Base-by-base conservation (phyloP, 1,140 invertebrate genomes). In the Nomia melanderi region DNA sequence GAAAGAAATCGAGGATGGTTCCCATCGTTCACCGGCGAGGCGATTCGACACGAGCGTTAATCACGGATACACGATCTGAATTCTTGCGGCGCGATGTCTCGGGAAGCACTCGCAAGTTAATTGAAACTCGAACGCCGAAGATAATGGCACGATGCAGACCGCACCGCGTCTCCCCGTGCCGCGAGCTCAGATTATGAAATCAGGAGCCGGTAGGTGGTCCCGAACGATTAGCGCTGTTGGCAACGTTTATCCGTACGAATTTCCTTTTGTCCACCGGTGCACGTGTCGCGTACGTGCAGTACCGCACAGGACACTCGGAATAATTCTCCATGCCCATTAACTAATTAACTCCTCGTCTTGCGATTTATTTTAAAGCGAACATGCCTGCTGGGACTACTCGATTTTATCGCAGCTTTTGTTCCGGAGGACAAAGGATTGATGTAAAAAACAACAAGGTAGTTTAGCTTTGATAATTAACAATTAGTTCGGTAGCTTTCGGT, bases 161-260 rank as follows among this genome's bases (percentile, higher is more conserved):
- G 72, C 44, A 44, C 71, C 72, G 72, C 29, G 65, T 69, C 77
- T 80, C 39, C 66, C 83, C 77, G 71, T 78, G 83, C 83, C 83
- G 72, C 67, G 66, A 77, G 83, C 83, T 67, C 83, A 73, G 81
- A 86, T 86, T 86, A 86, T 86, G 84, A 86, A 86, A 86, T 86
- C 84, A 81, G 72, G 29, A 78, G 74, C 66, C 76, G 75, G 84
- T 86, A 86, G 85, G 85, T 86, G 85, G 85, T 86, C 85, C 81
- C 64, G 33, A 56, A 33, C 62, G 78, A 86, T 86, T 83, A 86
- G 59, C 60, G 79, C 69, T 76, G 44, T 72, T 75, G 69, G 73
- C 82, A 75, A 54, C 78, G 65, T 78, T 64, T 81, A 70, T 59
- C 78, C 36, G 53, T 54, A 33, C 63, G 74, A 72, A 50, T 57